A percentile compares a stretch with the other conserved stretches of the same genome.
Conservation (phyloP, 2,888 invertebrate genomes). For the Halictus quadricinctus region DNA sequence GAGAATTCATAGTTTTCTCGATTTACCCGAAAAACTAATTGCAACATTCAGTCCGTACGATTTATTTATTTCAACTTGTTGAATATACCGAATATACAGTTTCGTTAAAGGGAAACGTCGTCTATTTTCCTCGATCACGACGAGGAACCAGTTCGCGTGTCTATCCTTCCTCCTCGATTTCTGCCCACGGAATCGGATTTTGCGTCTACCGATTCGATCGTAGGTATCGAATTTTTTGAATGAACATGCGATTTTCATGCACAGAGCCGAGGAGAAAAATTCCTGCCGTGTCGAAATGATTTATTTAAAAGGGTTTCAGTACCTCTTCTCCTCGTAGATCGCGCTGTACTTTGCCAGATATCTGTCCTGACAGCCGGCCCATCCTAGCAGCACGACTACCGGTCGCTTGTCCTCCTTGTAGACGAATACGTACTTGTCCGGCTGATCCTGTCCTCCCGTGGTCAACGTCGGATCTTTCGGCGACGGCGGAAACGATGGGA, state of each 20-base stretch:
- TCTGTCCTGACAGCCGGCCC: constrained; percentile 91
- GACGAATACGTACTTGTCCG: constrained; percentile 84
- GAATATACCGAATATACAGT: background rate
- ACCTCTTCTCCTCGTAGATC: constrained; percentile 91
- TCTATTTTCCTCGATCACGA: background rate
- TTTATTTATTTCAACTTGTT: background rate
- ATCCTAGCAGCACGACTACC: constrained; percentile 89
- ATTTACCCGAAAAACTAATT: background rate
- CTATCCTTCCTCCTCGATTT: background rate
- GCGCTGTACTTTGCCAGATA: constrained; percentile 91
- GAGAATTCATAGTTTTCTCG: background rate
- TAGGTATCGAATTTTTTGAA: background rate
- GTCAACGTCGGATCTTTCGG: constrained; percentile 67
- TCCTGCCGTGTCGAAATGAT: background rate
- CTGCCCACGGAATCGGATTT: background rate
- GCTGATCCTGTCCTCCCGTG: constrained; percentile 72
- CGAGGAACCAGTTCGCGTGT: background rate
- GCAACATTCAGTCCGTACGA: background rate
- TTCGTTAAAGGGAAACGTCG: background rate
- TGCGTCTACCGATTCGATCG: background rate
- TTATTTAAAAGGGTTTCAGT: constrained; percentile 8
- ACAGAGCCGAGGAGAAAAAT: background rate
- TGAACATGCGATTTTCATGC: background rate
- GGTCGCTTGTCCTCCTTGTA: constrained; percentile 86
- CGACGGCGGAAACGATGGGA: constrained; percentile 84